Base-by-base conservation (phyloP, 2,113 vertebrate species). In the Bufo gargarizans region DNA sequence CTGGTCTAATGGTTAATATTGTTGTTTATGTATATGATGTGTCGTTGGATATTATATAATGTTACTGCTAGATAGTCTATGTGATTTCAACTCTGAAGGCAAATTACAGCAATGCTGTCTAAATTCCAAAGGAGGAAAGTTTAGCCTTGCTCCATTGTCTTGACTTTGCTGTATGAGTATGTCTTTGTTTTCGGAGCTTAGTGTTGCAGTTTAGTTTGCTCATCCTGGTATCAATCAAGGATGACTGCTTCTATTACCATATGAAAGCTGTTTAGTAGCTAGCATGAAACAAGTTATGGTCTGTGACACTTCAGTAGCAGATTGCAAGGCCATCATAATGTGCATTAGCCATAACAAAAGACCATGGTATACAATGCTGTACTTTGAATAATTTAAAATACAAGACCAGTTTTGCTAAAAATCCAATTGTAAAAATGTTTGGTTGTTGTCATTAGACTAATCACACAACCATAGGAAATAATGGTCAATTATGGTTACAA, bases 251-350 rank as follows among this genome's bases (percentile, higher is more conserved):
- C 58, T 16, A 77, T 77, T 86, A 49, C 56, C 33, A 78, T 86
- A 77, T 63, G 45, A 86, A 78, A 69, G 20, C 76, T 43, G 67
- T 86, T 78, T 49, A 13, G n/a, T 22, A 20, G 47, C 45, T 86
- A 78, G 85, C 12, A n/a, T 86, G 47, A 65, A 77, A 67, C 85
- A 79, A 78, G 85, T 79, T 86, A 86, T 86, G 76, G 74, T 79
- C 47, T 86, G 20, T 69, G 59, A 77, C 20, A 67, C 45, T 86
- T 65, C 20, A 55, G 8, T 55, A n/a, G 72, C 59, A 78, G 72
- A 65, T 63, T 65, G 85, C 59, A 79, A 79, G 58, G 20, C 72
- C 71, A 76, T 76, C 69, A 45, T 84, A 49, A 84, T 84, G 63
- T 84, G 82, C 49, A 33, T 55, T 84, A n/a, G 50, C 63, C 63